Evolutionary conservation across 2,888 invertebrate species (phyloP).

Genomic region (Dioctria rufipes): DNA sequence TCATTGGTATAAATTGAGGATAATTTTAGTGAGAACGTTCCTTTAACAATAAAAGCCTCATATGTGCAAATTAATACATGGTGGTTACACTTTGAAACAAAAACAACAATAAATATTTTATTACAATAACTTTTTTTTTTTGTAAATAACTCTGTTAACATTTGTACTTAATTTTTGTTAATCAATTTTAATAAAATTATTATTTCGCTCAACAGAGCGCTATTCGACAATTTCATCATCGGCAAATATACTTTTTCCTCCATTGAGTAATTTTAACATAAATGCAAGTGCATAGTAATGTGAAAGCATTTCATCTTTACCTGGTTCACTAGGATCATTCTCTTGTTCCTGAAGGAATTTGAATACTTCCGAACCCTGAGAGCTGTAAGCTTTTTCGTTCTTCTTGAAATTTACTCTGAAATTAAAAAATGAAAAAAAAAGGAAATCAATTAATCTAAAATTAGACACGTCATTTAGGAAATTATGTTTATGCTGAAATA

Average conservation of each 20-base stretch:
- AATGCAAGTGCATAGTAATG: slow-evolving; percentile 67
- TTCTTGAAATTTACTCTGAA: slow-evolving; percentile 95
- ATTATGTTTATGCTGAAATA: too few relatives aligned
- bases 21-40: neutral
- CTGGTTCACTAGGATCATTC: slow-evolving; percentile 83
- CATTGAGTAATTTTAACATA: slow-evolving; percentile 66
- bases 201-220: neutral
- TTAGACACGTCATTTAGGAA: neutral
- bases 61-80: neutral
- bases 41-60: neutral
- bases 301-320: slow-evolving; percentile 71
- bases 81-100: neutral
- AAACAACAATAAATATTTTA: neutral
- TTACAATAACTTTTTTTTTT: neutral
- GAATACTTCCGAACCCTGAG: slow-evolving; percentile 90
- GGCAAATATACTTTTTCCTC: slow-evolving; percentile 65
- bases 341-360: slow-evolving; percentile 92
- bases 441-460: neutral
- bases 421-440: slow-evolving; percentile 48
- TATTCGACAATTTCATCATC: slow-evolving; percentile 47
- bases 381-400: slow-evolving; percentile 91
- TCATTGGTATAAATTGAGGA: neutral
- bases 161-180: too few relatives aligned
- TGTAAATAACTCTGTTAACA: neutral
- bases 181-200: too few relatives aligned